Evolutionary conservation across 2,888 invertebrate species (phyloP).

Genomic region (Lasioglossum pauxillum): DNA sequence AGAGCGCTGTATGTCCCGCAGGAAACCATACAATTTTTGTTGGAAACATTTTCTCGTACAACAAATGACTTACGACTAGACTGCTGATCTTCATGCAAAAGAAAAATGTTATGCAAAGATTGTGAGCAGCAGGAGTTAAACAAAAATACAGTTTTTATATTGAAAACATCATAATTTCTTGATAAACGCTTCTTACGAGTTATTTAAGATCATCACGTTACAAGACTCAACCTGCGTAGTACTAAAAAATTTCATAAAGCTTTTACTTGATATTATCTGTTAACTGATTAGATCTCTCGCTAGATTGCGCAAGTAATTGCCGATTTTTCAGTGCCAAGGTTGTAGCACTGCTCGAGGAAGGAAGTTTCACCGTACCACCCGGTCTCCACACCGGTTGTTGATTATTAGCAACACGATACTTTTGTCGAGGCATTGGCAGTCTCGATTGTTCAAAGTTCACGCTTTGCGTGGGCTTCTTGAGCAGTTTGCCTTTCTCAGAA

Average conservation of each 20-base stretch:
- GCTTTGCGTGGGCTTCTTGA: neutral
- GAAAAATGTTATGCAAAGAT: no score
- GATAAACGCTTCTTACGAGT: no score
- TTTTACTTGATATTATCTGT: slow-evolving; percentile 11
- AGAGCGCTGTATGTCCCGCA: no score
- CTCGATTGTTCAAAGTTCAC: slow-evolving; percentile 27
- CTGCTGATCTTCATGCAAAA: no score
- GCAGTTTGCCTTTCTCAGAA: neutral
- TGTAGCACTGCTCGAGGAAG: slow-evolving; percentile 43
- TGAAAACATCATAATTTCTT: no score
- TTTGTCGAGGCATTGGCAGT: slow-evolving; percentile 18
- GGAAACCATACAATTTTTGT: no score
- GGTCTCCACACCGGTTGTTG: slow-evolving; percentile 62
- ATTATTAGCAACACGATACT: neutral
- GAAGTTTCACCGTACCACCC: slow-evolving; percentile 45
- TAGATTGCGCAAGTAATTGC: neutral
- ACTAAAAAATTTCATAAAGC: neutral
- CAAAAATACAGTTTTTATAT: no score
- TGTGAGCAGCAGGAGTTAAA: no score
- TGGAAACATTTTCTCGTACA: no score
- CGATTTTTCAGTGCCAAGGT: slow-evolving; percentile 32
- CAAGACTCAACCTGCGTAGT: no score
- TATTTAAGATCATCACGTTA: no score
- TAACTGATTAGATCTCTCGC: slow-evolving; percentile 15
- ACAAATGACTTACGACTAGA: no score